Evolutionary conservation across 2,797 vertebrate species (phyloP), one percentile per base, ranked within the genome.

Genomic region (Etheostoma nigrum): DNA sequence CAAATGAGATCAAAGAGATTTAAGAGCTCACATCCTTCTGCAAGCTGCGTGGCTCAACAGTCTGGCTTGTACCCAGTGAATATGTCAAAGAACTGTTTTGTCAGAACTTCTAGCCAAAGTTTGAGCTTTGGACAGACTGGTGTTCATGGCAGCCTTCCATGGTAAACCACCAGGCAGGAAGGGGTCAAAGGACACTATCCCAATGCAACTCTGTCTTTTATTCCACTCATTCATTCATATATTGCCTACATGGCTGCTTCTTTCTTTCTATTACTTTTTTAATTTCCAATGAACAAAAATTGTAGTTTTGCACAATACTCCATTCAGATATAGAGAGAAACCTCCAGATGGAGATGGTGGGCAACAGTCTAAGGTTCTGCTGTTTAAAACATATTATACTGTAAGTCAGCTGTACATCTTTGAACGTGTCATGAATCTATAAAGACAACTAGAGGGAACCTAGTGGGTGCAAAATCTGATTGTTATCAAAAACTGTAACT

Each of bases 121-220:
- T 87, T 93, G 91, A 91, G 85, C 93, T 93, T 93, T 94, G 92
- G 86, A 91, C 92, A 74, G 83, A 44, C 68, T 49, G 76, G 61
- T 42, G 76, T 1, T 84, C 76, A 69, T 93, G 92, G 92, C 90
- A 89, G 68, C 40, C 1, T 1, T 87, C 92, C 92, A 93, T 65
- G 48, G 82, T 79, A 91, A 93, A 93, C 85, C 85, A 75, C 52
- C 68, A 72, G 70, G 25, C 67, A 58, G 69, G 45, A 69, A 81
- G 23, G 64, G 89, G 85, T 84, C 81, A 91, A 91, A 91, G 87
- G 88, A 9, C 86, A 72, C 14, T 4, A 45, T 74, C 61, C 74
- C 3, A 52, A 27, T 73, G 42, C 58, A 45, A 30, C 60, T 23
- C 19, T 19, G 45, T 2, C 14, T 67, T 78, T 72, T 36, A 65